These are phyloP conservation scores for Xiphophorus couchianus DNA, from an alignment of 2,113 vertebrate species.

Conservation along the genomic window DNA sequence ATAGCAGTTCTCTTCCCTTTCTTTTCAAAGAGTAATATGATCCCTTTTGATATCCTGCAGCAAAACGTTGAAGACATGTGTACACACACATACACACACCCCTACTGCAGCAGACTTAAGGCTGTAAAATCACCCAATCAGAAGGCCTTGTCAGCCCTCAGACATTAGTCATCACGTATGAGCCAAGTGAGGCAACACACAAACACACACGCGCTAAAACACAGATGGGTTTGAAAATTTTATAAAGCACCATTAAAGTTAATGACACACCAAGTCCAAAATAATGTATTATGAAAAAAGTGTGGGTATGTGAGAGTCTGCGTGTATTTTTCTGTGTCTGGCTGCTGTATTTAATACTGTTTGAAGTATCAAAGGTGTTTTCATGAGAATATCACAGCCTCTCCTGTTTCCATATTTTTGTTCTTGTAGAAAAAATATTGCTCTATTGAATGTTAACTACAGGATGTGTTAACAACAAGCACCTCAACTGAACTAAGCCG, in stretches of 20 bases:
- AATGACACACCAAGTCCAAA: conserved; percentile 63
- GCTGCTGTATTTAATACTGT: conserved; percentile 13
- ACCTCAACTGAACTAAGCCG: conserved; percentile 21
- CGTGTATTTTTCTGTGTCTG: conserved; percentile 6
- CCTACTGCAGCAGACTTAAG: conserved; percentile 41
- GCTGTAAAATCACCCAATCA: conserved; percentile 63
- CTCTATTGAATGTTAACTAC: conserved; percentile 31
- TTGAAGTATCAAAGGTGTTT: conserved; percentile 38
- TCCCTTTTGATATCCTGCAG: conserved; percentile 50
- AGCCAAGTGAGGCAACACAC: conserved; percentile 40
- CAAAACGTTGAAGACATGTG: conserved; percentile 43
- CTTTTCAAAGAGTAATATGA: conserved; percentile 56
- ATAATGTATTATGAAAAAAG: conserved; percentile 39
- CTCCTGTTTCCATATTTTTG: conserved; percentile 42
- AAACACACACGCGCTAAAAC: conserved; percentile 5
- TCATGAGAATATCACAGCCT: conserved; percentile 29
- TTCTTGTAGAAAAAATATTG: conserved; percentile 16
- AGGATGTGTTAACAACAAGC: conserved; percentile 28
- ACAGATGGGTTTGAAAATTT: conserved; percentile 51
- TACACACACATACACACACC: conserved; percentile 1
- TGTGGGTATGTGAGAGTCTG: background rate
- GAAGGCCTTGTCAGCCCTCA: conserved; percentile 47
- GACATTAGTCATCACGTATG: conserved; percentile 57
- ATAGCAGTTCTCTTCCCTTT: conserved; percentile 39
- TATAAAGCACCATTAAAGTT: conserved; percentile 64